Evolutionary conservation across 1,140 invertebrate genomes (phyloP), one percentile per base, ranked within the genome.

Genomic region (Hyposmocoma kahamanoa): DNA sequence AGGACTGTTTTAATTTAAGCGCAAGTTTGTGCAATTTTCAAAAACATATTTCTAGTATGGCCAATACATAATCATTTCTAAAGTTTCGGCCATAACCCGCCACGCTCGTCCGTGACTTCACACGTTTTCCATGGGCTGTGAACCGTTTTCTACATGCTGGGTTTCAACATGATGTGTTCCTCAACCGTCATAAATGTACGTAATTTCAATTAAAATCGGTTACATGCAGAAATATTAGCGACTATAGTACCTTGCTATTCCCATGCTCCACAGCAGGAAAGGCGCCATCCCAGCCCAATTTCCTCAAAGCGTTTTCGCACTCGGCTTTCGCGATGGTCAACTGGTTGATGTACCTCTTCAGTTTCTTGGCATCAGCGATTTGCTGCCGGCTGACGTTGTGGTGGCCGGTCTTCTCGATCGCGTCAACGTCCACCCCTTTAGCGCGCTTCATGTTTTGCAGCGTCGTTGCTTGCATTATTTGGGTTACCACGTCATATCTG

Each of bases 381-480:
- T 92, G 93, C 64, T 94, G 90, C 82, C 95, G 86, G 28, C 84
- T 87, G 3, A 90, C 62, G 53, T 77, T 82, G 4, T 74, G 61
- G 28, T 70, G 73, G 1, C 62, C 54, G 8, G 57, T 60, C 70
- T 89, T 86, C 59, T 90, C 84, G 47, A 93, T 93, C 46, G 89
- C 77, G 68, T 94, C 93, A 49, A 90, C 83, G 84, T 94, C 93
- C 13, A 95, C 88, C 24, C 93, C 93, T 87, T 95, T 93, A 8
- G 93, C 90, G 62, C 94, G 89, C 84, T 96, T 96, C 39, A 97
- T 87, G 73, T 96, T 96, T 83, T 96, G 95, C 47, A 96, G 90
- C 1, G 94, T 96, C 26, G 96, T 96, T 0, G 95, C 95, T 87
- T 97, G 95, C 93, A 97, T 96, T 55, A 97, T 93, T 88, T 97